Percentiles rank a stretch among this genome's conserved stretches.
These are phyloP conservation scores for Sebastes aleutianus DNA, from an alignment of 2,797 vertebrate genomes.

Conservation along the genomic window DNA sequence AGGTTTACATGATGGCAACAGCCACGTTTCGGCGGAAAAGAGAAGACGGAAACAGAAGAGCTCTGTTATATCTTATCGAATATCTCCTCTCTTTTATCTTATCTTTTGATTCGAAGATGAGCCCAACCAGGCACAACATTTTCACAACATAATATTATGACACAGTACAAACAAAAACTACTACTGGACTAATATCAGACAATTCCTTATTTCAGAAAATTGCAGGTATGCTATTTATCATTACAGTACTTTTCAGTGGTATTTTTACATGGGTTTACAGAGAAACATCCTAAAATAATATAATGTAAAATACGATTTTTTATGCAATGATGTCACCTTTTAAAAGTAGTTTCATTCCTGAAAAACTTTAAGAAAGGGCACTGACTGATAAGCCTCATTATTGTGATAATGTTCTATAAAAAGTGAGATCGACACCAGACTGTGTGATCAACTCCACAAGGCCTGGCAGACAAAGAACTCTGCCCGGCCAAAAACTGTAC, in stretches of 20 bases:
- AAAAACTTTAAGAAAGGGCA: neutral
- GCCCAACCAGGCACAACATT: neutral
- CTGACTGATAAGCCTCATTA: neutral
- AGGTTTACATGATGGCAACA: constrained; percentile 17
- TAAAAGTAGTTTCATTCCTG: neutral
- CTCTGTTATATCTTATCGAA: neutral
- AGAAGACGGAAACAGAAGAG: constrained; percentile 6
- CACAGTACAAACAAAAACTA: neutral
- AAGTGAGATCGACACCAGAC: constrained; percentile 55
- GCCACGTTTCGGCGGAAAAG: constrained; percentile 11
- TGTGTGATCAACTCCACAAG: constrained; percentile 63
- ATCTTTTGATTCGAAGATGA: constrained; percentile 28
- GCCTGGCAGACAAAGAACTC: constrained; percentile 56
- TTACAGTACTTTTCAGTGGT: neutral
- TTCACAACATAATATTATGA: neutral
- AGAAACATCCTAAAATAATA: neutral
- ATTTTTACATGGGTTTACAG: neutral
- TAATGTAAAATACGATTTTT: neutral
- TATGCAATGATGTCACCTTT: neutral
- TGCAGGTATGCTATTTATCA: neutral
- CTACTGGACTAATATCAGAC: neutral
- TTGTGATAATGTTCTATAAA: constrained; percentile 7
- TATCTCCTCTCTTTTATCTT: constrained; percentile 13
- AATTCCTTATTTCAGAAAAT: neutral
- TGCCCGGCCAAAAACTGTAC: constrained; percentile 40